Base-by-base conservation (phyloP, 1,140 invertebrate species). In the Pseudomyrmex gracilis region DNA sequence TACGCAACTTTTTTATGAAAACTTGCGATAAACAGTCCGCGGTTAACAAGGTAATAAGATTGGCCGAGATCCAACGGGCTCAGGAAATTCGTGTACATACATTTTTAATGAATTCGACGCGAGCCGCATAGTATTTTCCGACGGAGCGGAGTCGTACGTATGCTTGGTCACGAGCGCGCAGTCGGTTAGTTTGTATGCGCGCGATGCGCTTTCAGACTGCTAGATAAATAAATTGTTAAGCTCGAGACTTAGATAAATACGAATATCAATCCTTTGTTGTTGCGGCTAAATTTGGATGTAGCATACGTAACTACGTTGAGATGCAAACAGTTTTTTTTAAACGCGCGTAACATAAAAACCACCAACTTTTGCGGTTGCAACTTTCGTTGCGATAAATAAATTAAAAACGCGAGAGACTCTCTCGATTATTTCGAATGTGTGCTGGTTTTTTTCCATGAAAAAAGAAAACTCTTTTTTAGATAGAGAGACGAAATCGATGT, bases 101-200 rank as follows among this genome's bases (percentile, higher is more conserved):
- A 49, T 60, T 80, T 71, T 71, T 71, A 8, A 70, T 70, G 13
- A 80, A 71, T 71, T 9, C 53, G 53, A 80, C 43, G 66, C 66
- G 66, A 8, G 15, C 43, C 12, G 66, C 58, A 70, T 71, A 60
- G 22, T 9, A 20, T 45, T 47, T 47, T 12, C 51, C 7, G 15
- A 12, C n/a, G n/a, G n/a, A 43, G 49, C 22, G 24, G n/a, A 2
- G 51, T 12, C 34, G 17, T 55, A 57, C 15, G 43, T 57, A 78
- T 78, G 64, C 64, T 24, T 7, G 22, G 76, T 78, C 76, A 78
- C 76, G 76, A 57, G 53, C 76, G 63, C 20, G 34, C 34, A 67
- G n/a, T 67, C 13, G 43, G 13, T 47, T 34, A 9, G 70, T 78
- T 70, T 57, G 64, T 58, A 78, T 78, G 76, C 76, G 76, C 76